These are phyloP conservation scores for Colistium nudipinnis DNA, from an alignment of 2,113 vertebrate species.

Conservation along the genomic window DNA sequence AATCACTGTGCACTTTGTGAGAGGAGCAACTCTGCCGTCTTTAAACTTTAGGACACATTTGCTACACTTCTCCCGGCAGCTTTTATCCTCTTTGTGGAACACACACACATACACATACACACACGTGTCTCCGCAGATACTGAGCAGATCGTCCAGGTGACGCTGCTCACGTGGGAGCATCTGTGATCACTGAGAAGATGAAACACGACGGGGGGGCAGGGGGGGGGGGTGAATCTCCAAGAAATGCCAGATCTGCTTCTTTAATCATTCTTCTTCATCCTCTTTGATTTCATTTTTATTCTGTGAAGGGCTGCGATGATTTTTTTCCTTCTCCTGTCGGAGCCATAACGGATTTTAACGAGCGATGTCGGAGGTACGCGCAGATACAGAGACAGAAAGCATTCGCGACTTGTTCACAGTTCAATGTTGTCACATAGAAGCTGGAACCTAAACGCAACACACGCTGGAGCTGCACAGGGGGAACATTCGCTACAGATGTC, in stretches of 20 bases:
- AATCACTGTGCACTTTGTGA: constrained; percentile 24
- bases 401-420: too few relatives aligned
- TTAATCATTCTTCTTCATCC: too few relatives aligned
- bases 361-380: too few relatives aligned
- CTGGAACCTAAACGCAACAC: not conserved
- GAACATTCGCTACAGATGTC: constrained; percentile 9
- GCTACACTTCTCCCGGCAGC: constrained; percentile 36
- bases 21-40: constrained; percentile 18
- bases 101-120: too few relatives aligned
- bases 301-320: too few relatives aligned
- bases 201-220: too few relatives aligned
- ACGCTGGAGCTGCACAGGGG: constrained; percentile 1
- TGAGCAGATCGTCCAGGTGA: constrained; percentile 42
- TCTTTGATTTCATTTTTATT: too few relatives aligned
- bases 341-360: too few relatives aligned
- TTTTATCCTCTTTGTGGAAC: not conserved
- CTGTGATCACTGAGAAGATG: constrained; percentile 21
- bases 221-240: constrained; percentile 4
- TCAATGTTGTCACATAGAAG: not conserved
- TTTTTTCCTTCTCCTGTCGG: too few relatives aligned
- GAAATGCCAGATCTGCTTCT: constrained; percentile 20
- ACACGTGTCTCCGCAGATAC: constrained; percentile 17
- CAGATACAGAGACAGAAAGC: too few relatives aligned
- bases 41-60: constrained; percentile 42
- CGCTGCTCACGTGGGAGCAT: constrained; percentile 30